Conservation (phyloP, 1,140 invertebrate genomes). For the Pristionchus pacificus region DNA sequence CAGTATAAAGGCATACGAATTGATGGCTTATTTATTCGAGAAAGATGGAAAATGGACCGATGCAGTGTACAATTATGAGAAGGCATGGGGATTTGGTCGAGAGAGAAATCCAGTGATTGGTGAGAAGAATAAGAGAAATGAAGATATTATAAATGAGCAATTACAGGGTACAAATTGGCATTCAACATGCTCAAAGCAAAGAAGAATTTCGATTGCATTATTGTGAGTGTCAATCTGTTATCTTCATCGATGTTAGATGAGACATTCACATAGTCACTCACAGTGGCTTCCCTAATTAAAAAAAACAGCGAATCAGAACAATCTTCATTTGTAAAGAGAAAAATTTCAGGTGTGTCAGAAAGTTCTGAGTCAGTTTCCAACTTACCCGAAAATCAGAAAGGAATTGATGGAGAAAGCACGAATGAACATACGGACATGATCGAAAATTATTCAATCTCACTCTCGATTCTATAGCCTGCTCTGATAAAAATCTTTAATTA, state of each 20-base stretch:
- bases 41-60: constrained; percentile 85
- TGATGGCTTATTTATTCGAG: constrained; percentile 78
- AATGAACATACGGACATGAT: neutral
- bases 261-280: neutral
- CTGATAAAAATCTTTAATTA: too few species aligned
- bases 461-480: too few species aligned
- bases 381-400: neutral
- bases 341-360: neutral
- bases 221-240: constrained; percentile 64
- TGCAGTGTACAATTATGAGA: constrained; percentile 76
- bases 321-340: neutral
- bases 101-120: constrained; percentile 74
- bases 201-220: constrained; percentile 78
- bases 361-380: neutral
- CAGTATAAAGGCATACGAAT: constrained; percentile 83
- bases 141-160: constrained; percentile 24
- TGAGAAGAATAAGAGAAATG: constrained; percentile 42
- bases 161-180: constrained; percentile 80
- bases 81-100: constrained; percentile 77
- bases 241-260: neutral
- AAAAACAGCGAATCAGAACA: neutral
- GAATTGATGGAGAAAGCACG: neutral
- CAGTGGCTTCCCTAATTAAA: neutral
- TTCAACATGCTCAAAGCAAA: constrained; percentile 87
- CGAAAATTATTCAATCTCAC: too few species aligned